Evolutionary conservation across 2,888 invertebrate species (phyloP), one percentile per base, ranked within the genome.

Genomic region (Altica lythri): DNA sequence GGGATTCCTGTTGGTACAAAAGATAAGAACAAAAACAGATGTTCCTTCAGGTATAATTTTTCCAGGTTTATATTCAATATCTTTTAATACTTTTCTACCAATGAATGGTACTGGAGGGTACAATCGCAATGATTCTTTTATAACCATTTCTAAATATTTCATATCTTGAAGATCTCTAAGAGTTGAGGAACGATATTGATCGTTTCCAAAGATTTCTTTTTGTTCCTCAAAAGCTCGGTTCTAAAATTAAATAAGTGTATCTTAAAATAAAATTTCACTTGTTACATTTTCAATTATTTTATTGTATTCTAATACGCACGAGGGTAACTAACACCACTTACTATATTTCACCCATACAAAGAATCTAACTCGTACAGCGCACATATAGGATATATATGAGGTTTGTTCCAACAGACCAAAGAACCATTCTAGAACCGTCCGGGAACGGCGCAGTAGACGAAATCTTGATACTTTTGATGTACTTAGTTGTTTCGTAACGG

Each of bases 1-100:
- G 0, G 78, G 75, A 59, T 80, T 73, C 12, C 81, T 70, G 64
- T 85, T 84, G 51, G 79, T 68, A 19, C 75, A 72, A 48, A 69
- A 76, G 12, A 79, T 74, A 40, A 77, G 72, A 1, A 82, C 59
- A 2, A 77, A 69, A 0, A 80, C 53, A 1, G 75, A 72, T 1
- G 77, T 74, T 4, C 76, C 74, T 55, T 75, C 75, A 0, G 77
- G 72, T 8, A 70, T 62, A 10, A 62, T 52, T 8, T 62, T 65
- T 40, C 60, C 68, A 35, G 62, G 65, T 63, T 50, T 47, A 60
- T 62, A 49, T 19, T 6, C 16, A 25, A 46, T 13, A n/a, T 43
- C 42, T 35, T 4, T 30, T n/a, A 16, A 19, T 14, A 22, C 12
- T 38, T 38, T 30, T 10, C 43, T 30, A 5, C 49, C 49, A 14